Evolutionary conservation across 2,113 vertebrate genomes (phyloP), one percentile per base, ranked within the genome.

Genomic region (Scomber japonicus): DNA sequence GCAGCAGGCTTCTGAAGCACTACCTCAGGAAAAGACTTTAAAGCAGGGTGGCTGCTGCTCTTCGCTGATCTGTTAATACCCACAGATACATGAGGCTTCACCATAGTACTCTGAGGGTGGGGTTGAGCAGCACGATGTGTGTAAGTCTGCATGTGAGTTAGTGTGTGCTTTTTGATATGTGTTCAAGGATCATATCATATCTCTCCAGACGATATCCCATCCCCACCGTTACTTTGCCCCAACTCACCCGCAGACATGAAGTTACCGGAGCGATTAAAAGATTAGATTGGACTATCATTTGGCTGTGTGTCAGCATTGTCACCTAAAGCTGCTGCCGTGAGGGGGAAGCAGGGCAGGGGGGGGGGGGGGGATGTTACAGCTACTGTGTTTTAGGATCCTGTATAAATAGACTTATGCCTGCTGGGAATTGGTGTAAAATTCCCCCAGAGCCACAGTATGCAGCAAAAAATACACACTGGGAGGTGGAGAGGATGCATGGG

Each of bases 1-100:
- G 92, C 93, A 94, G 93, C 87, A 81, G 91, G 69, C 92, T 92
- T 94, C 87, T 91, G 90, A 94, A 93, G 87, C 90, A 84, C 85
- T 91, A 93, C 93, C 91, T 93, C 93, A 92, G 92, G 91, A 94
- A 87, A 85, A 90, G 87, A 90, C 90, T 92, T 93, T 91, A 93
- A 94, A 94, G 91, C 84, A 77, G 82, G 86, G 79, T 87, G 89
- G 88, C 88, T 87, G 87, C 91, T 89, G 80, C 80, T 93, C 83
- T 56, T 75, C 61, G 46, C 88, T 95, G 92, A 91, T 93, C 92
- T 90, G 89, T 92, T 94, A 94, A 94, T 92, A 89, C 89, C 88
- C 82, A 62, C 78, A 86, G 89, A 90, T 85, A 89, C 90, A 91
- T 35, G 30, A 76, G 80, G 83, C 86, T 88, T 81, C 73, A 6